Conservation (phyloP, 2,113 vertebrate species). For the Crotalus viridis region DNA sequence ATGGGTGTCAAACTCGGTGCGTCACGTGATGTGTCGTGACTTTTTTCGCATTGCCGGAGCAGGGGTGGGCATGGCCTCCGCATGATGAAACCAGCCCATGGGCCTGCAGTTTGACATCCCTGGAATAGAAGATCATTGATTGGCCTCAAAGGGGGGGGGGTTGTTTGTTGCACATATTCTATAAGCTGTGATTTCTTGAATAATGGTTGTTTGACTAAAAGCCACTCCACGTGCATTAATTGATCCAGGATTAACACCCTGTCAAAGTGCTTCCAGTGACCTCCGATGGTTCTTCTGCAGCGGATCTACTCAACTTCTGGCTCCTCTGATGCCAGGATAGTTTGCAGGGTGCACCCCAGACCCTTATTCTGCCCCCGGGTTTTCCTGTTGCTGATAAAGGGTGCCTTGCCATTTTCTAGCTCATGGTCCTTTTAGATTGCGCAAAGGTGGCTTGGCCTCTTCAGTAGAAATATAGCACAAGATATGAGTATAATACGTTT, state of each 20-base stretch:
- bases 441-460: neutral
- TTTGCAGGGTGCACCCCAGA: neutral
- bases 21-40: too few species aligned
- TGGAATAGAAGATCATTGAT: neutral
- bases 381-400: neutral
- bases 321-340: neutral
- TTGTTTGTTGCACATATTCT: neutral
- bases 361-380: neutral
- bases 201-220: neutral
- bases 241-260: neutral
- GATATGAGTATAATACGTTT: neutral
- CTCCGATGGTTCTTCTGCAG: neutral
- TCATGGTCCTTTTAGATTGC: neutral
- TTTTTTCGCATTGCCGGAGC: too few species aligned
- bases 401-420: neutral
- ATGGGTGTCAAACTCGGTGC: too few species aligned
- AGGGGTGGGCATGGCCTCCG: too few species aligned
- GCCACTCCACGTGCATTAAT: neutral
- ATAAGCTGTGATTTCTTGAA: neutral
- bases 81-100: too few species aligned
- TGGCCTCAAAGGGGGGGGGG: neutral
- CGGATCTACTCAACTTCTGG: neutral
- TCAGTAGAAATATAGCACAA: neutral
- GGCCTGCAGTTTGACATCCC: too few species aligned
- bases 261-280: neutral